Conservation (phyloP, 2,888 invertebrate genomes). For the Leistus spinibarbis region DNA sequence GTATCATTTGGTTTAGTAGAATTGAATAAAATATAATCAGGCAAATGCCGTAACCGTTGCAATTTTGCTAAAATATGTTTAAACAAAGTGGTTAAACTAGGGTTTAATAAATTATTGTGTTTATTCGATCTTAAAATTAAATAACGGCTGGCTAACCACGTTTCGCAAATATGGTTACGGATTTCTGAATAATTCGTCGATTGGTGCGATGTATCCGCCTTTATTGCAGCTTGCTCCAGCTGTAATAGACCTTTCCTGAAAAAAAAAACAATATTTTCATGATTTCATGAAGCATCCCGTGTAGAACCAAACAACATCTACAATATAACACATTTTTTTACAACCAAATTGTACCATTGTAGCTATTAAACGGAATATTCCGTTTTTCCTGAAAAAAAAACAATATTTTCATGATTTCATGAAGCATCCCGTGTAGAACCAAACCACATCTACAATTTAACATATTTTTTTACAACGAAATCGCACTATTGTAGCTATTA, state of each 20-base stretch:
- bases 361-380: no score
- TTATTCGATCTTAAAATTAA: conserved; percentile 10
- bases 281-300: no score
- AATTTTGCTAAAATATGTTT: conserved; percentile 4
- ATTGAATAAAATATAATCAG: conserved; percentile 29
- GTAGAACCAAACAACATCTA: no score
- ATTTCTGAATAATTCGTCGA: conserved; percentile 16
- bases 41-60: conserved; percentile 14
- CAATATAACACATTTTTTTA: no score
- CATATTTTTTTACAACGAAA: no score
- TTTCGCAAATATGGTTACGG: conserved; percentile 21
- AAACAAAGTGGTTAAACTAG: background rate
- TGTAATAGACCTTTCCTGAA: conserved; percentile 12
- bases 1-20: conserved; percentile 3
- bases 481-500: no score
- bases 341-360: no score
- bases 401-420: no score
- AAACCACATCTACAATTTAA: no score
- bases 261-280: no score
- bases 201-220: conserved; percentile 5
- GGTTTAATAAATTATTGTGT: background rate
- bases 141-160: conserved; percentile 6
- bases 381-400: no score
- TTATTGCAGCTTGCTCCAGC: conserved; percentile 21
- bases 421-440: no score